Conservation (phyloP, 2,888 invertebrate species). For the Leptarthrus brevirostris region DNA sequence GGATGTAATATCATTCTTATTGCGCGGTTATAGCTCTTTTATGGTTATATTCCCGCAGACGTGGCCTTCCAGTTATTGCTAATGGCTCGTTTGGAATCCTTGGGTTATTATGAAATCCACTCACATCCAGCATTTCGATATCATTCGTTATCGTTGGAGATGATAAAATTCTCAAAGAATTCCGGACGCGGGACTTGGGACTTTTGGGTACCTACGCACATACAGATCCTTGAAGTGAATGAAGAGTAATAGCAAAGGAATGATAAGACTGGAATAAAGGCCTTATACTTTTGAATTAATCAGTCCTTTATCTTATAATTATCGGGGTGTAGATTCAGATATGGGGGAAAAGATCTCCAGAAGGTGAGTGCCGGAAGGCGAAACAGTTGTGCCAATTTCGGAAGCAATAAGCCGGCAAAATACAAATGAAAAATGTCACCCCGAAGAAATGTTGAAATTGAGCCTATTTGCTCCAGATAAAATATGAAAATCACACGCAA, state of each 20-base stretch:
- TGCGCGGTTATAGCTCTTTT: conserved; percentile 45
- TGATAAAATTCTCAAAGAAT: conserved; percentile 40
- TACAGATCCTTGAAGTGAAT: conserved; percentile 24
- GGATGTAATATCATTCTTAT: conserved; percentile 47
- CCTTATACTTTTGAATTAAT: conserved; percentile 37
- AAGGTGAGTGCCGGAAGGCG: no score
- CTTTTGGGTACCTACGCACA: neutral
- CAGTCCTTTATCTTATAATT: conserved; percentile 34
- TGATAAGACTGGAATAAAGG: conserved; percentile 25
- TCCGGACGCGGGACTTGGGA: neutral
- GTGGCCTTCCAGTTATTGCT: conserved; percentile 42
- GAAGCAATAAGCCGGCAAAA: no score
- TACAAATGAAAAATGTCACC: neutral
- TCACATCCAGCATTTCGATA: conserved; percentile 43
- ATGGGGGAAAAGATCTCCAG: no score
- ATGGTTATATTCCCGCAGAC: conserved; percentile 42
- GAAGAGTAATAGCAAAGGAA: conserved; percentile 23
- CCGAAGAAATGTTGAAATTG: conserved; percentile 30
- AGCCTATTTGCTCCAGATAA: conserved; percentile 29
- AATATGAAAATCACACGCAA: conserved; percentile 35
- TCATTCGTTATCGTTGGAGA: conserved; percentile 45
- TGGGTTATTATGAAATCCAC: conserved; percentile 43
- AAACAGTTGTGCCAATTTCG: no score
- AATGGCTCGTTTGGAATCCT: conserved; percentile 41
- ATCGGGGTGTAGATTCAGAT: no score